phyloP scores from a whole-genome alignment of 2,888 invertebrate species.

The Selenia dentaria region DNA sequence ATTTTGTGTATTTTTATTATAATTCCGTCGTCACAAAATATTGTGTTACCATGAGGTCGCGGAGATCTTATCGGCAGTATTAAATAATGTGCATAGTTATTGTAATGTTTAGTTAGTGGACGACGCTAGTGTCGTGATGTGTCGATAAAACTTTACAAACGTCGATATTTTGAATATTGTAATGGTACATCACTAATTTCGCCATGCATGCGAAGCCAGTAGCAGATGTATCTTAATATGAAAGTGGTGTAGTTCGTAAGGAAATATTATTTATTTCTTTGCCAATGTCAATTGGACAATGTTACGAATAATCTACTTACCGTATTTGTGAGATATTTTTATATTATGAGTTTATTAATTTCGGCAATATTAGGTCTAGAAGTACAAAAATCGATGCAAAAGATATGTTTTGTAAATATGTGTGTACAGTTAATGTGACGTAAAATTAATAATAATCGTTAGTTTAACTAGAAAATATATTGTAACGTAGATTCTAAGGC shows the following conservation, averaged over 20 bases:
- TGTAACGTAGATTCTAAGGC: conserved; percentile 54
- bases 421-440: conserved; percentile 70
- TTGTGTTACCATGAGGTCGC: conserved; percentile 46
- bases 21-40: conserved; percentile 44
- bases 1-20: conserved; percentile 1
- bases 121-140: conserved; percentile 33
- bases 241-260: conserved; percentile 34
- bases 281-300: conserved; percentile 21
- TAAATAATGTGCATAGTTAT: conserved; percentile 48
- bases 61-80: conserved; percentile 71
- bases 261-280: conserved; percentile 40
- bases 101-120: conserved; percentile 45
- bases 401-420: conserved; percentile 78
- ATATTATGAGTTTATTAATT: conserved; percentile 32
- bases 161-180: conserved; percentile 41
- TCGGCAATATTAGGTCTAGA: conserved; percentile 33
- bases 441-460: conserved; percentile 57
- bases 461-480: conserved; percentile 43
- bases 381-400: conserved; percentile 54
- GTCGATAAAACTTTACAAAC: conserved; percentile 19
- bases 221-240: conserved; percentile 44
- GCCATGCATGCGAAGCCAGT: conserved; percentile 58
- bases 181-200: conserved; percentile 50
- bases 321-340: conserved; percentile 39
- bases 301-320: conserved; percentile 32